phyloP scores from a whole-genome alignment of 2,113 vertebrate genomes.

The Heterotilapia buettikoferi region DNA sequence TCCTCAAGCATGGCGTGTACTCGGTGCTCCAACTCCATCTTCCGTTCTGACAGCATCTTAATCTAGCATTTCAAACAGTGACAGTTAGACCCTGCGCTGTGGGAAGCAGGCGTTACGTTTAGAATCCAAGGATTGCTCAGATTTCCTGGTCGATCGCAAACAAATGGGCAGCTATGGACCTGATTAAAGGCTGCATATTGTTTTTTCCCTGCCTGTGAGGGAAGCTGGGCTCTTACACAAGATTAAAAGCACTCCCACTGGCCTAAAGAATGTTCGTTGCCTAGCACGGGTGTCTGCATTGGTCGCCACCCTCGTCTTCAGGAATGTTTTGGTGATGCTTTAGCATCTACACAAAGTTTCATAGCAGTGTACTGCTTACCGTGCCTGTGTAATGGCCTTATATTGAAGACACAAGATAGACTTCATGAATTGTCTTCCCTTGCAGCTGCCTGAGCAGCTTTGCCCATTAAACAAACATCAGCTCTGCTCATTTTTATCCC shows the following conservation, averaged over 20 bases:
- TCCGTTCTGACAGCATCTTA: constrained; percentile 92
- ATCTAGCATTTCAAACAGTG: constrained; percentile 72
- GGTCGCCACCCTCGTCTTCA: constrained; percentile 45
- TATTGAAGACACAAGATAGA: neutral
- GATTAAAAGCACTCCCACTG: constrained; percentile 62
- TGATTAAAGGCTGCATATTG: neutral
- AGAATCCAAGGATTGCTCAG: neutral
- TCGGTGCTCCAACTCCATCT: constrained; percentile 86
- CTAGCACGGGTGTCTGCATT: constrained; percentile 41
- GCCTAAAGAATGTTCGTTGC: constrained; percentile 64
- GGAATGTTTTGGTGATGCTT: constrained; percentile 56
- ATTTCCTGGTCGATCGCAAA: neutral
- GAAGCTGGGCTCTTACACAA: constrained; percentile 29
- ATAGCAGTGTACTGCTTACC: neutral
- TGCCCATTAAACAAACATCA: constrained; percentile 39
- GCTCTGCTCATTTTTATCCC: constrained; percentile 12
- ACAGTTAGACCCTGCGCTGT: neutral
- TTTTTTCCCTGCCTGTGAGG: constrained; percentile 2
- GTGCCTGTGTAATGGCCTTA: neutral
- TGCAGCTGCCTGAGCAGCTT: constrained; percentile 1
- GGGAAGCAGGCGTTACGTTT: neutral
- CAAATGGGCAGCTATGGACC: neutral
- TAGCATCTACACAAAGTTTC: neutral
- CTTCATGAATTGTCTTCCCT: neutral
- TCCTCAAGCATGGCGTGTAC: constrained; percentile 86